These are phyloP conservation scores for Apogon talboti DNA, from an alignment of 2,797 vertebrate genomes.

Conservation along the genomic window DNA sequence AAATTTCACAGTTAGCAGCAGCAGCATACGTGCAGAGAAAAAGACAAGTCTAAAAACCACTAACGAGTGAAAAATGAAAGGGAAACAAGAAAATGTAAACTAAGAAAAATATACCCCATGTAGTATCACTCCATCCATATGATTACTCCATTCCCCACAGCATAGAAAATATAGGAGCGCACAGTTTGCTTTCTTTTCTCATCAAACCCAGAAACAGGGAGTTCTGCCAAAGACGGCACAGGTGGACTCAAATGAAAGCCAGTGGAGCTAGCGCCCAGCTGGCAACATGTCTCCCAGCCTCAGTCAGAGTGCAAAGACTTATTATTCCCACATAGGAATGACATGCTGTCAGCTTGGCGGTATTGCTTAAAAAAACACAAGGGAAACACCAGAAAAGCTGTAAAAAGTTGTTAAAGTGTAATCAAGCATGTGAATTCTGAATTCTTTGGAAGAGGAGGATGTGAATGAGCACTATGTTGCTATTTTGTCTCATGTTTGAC, in stretches of 20 bases:
- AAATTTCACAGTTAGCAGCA: no score
- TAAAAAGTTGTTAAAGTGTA: not conserved
- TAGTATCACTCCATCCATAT: constrained; percentile 13
- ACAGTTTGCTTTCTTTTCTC: constrained; percentile 27
- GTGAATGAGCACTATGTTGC: not conserved
- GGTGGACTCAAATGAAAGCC: constrained; percentile 70
- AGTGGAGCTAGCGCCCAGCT: constrained; percentile 35
- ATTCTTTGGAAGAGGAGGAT: not conserved
- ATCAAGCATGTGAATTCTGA: not conserved
- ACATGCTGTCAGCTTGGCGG: constrained; percentile 46
- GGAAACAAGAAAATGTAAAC: no score
- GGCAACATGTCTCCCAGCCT: constrained; percentile 12
- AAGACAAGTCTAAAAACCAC: no score
- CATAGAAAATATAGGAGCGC: constrained; percentile 29
- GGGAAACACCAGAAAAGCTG: constrained; percentile 6
- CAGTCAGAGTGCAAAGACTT: constrained; percentile 21
- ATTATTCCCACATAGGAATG: constrained; percentile 33
- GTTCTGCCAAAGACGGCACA: constrained; percentile 61
- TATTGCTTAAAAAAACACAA: constrained; percentile 43
- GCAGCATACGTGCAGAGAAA: no score
- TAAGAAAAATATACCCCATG: not conserved
- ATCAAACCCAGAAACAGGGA: constrained; percentile 53
- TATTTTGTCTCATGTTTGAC: no score
- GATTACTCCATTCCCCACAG: constrained; percentile 33
- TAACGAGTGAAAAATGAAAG: no score